Conservation (phyloP, 2,113 vertebrate genomes). For the Anser brachyrhynchus region DNA sequence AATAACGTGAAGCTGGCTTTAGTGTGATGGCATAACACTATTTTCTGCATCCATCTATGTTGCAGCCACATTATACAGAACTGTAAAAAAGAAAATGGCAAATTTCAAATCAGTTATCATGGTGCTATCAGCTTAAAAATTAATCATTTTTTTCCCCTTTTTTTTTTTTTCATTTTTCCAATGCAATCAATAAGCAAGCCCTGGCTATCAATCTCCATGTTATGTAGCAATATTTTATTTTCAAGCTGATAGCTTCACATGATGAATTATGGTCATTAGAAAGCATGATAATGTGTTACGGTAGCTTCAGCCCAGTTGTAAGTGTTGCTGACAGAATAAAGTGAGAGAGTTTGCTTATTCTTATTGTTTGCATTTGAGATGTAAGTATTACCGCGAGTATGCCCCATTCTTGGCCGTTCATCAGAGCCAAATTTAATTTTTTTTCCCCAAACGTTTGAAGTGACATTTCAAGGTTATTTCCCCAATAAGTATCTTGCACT, state of each 20-base stretch:
- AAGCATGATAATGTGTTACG: conserved; percentile 33
- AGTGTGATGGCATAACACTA: neutral
- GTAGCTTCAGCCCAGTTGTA: conserved; percentile 19
- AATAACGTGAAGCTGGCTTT: conserved; percentile 55
- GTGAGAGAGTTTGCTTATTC: neutral
- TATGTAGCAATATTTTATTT: conserved; percentile 69
- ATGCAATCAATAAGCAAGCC: conserved; percentile 66
- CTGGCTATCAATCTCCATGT: conserved; percentile 66
- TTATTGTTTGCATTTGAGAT: conserved; percentile 3
- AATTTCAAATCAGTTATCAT: neutral
- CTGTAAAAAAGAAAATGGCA: conserved; percentile 10
- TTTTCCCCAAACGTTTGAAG: neutral
- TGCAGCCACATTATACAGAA: conserved; percentile 11
- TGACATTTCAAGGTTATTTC: neutral
- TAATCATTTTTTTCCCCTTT: neutral
- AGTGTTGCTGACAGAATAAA: conserved; percentile 32
- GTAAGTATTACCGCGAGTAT: conserved; percentile 24
- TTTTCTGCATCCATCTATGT: conserved; percentile 21
- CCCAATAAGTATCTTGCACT: neutral
- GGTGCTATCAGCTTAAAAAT: conserved; percentile 28
- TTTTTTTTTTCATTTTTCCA: neutral
- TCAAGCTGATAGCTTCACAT: conserved; percentile 52
- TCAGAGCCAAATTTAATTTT: neutral
- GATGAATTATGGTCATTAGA: conserved; percentile 78
- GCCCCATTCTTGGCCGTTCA: neutral